Conservation (phyloP, 2,113 vertebrate genomes). For the Cichladusa arquata region DNA sequence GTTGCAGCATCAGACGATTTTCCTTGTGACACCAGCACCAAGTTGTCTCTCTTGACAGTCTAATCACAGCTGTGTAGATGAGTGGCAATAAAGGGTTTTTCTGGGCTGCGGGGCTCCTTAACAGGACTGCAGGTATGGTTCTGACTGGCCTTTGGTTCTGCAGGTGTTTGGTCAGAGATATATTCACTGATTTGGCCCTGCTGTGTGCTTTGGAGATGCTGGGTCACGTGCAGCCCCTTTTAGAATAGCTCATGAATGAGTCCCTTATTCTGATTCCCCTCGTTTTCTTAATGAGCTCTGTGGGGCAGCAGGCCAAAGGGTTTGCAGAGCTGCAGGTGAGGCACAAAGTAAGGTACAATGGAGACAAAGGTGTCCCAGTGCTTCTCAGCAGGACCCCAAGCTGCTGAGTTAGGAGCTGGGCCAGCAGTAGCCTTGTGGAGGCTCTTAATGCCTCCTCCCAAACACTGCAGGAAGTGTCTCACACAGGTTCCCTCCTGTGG, state of each 20-base stretch:
- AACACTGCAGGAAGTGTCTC: accelerated
- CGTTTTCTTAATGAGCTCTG: not conserved
- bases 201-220: not conserved
- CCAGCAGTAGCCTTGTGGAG: not conserved
- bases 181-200: no score
- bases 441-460: not conserved
- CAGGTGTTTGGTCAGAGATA: not conserved
- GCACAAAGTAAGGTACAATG: accelerated
- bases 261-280: not conserved
- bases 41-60: not conserved
- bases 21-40: not conserved
- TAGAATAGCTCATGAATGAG: not conserved
- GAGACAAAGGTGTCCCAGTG: not conserved
- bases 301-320: not conserved
- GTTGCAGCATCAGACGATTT: not conserved
- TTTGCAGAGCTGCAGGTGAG: not conserved
- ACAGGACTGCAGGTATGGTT: accelerated
- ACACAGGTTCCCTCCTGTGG: not conserved
- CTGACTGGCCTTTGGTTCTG: not conserved
- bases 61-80: not conserved
- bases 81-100: not conserved
- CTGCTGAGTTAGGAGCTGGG: not conserved
- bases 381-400: not conserved
- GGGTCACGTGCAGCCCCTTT: not conserved
- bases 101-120: not conserved